Conservation (phyloP, 2,888 invertebrate genomes). For the Hirtodrosophila duncani region DNA sequence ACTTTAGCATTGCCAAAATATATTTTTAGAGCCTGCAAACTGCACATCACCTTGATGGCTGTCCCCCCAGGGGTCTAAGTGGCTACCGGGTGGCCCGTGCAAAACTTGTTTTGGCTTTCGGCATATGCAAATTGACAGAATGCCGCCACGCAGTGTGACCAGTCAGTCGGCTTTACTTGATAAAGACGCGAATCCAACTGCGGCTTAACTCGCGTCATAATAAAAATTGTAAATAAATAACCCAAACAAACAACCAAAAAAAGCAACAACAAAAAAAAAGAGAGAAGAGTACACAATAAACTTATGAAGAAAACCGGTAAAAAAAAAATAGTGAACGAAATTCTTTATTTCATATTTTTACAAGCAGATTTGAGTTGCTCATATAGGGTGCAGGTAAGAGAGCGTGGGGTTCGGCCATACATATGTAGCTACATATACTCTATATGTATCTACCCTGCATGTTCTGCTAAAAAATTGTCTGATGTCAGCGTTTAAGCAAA, state of each 20-base stretch:
- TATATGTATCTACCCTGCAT: conserved; percentile 1
- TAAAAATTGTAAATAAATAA: conserved; percentile 58
- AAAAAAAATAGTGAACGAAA: conserved; percentile 24
- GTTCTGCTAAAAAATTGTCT: conserved; percentile 38
- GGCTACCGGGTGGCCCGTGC: conserved; percentile 36
- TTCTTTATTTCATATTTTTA: conserved; percentile 11
- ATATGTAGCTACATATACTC: too few relatives aligned
- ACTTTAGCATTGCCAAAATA: too few relatives aligned
- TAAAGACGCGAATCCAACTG: conserved; percentile 29
- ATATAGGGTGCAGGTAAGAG: too few relatives aligned
- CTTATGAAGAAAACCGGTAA: conserved; percentile 51
- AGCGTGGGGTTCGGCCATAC: too few relatives aligned
- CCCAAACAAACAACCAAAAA: conserved; percentile 25
- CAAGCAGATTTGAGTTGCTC: conserved; percentile 7
- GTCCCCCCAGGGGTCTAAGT: conserved; percentile 5
- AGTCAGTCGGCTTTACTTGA: conserved; percentile 6
- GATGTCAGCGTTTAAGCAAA: conserved; percentile 67
- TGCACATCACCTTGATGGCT: conserved; percentile 14
- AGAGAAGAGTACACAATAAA: conserved; percentile 24
- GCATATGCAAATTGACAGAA: conserved; percentile 40
- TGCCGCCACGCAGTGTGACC: conserved; percentile 2
- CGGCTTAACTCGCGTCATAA: conserved; percentile 38
- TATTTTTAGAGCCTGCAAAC: too few relatives aligned
- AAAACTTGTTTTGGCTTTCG: conserved; percentile 47
- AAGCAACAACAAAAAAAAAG: not conserved